Conservation (phyloP, 2,888 invertebrate genomes). For the Frankliniella fusca region DNA sequence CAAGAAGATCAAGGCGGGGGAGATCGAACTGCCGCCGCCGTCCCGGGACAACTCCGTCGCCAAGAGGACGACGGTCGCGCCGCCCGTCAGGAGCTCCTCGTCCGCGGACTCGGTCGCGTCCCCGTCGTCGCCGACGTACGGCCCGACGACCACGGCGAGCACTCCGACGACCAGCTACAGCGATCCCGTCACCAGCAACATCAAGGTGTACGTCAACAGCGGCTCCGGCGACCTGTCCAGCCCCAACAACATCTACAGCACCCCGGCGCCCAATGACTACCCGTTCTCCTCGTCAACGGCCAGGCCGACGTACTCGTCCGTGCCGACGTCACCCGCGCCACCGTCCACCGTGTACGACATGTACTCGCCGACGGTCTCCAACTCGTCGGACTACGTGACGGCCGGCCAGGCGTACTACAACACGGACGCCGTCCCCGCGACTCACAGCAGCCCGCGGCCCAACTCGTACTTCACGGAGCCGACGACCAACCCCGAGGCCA, state of each 20-base stretch:
- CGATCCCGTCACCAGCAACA: not conserved
- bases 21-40: conserved; percentile 71
- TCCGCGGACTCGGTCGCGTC: conserved; percentile 39
- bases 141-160: not conserved
- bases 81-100: conserved; percentile 32
- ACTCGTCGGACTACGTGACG: conserved; percentile 40
- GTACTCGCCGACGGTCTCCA: conserved; percentile 33
- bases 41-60: not conserved
- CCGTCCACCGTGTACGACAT: conserved; percentile 34
- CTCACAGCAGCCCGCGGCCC: conserved; percentile 37
- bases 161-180: not conserved
- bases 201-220: conserved; percentile 37
- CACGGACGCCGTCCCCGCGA: conserved; percentile 38
- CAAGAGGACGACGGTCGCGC: not conserved
- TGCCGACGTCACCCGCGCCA: not conserved
- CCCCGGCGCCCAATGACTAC: conserved; percentile 9
- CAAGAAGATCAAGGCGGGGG: conserved; percentile 74
- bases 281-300: not conserved
- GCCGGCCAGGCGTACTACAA: conserved; percentile 43
- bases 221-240: conserved; percentile 29
- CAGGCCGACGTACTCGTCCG: not conserved
- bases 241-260: conserved; percentile 28
- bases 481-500: conserved; percentile 31
- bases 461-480: conserved; percentile 40
- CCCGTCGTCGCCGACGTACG: conserved; percentile 32